phyloP scores from a whole-genome alignment of 1,140 invertebrate genomes.

The Oreohelix idahoensis region DNA sequence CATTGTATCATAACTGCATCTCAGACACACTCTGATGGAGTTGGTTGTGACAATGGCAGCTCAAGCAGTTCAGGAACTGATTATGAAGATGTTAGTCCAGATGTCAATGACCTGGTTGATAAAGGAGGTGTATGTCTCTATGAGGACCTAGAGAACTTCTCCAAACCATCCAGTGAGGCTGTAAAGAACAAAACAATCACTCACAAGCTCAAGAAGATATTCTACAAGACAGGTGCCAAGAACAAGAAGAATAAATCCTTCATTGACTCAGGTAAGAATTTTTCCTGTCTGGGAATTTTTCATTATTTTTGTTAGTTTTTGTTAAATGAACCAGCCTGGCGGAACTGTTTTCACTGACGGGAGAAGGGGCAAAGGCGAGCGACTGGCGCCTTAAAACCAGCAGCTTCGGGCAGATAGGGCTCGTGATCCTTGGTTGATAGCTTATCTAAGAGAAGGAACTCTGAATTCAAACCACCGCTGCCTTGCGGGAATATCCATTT shows the following conservation, averaged over 20 bases:
- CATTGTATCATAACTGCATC: too few species aligned
- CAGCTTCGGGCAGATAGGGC: too few species aligned
- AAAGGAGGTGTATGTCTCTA: conserved; percentile 35
- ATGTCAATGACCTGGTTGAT: background rate
- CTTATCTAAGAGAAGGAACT: too few species aligned
- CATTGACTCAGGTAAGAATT: conserved; percentile 21
- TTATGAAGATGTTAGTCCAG: conserved; percentile 39
- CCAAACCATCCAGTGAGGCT: background rate
- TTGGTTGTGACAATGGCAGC: background rate
- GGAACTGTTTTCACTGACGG: too few species aligned
- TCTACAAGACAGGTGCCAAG: conserved; percentile 7
- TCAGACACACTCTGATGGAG: background rate
- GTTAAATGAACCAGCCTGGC: too few species aligned
- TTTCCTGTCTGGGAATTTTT: background rate
- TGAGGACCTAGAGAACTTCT: conserved; percentile 42
- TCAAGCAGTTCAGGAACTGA: conserved; percentile 31
- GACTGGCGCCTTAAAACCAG: too few species aligned
- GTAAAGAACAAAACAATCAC: conserved; percentile 26
- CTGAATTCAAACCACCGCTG: too few species aligned
- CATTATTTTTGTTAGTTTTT: too few species aligned
- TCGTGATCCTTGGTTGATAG: too few species aligned
- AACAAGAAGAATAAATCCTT: conserved; percentile 15
- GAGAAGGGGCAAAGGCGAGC: too few species aligned
- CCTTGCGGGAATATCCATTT: too few species aligned
- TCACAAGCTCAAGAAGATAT: conserved; percentile 36